Base-by-base conservation (phyloP, 2,113 vertebrate genomes). In the Hyaena hyaena region DNA sequence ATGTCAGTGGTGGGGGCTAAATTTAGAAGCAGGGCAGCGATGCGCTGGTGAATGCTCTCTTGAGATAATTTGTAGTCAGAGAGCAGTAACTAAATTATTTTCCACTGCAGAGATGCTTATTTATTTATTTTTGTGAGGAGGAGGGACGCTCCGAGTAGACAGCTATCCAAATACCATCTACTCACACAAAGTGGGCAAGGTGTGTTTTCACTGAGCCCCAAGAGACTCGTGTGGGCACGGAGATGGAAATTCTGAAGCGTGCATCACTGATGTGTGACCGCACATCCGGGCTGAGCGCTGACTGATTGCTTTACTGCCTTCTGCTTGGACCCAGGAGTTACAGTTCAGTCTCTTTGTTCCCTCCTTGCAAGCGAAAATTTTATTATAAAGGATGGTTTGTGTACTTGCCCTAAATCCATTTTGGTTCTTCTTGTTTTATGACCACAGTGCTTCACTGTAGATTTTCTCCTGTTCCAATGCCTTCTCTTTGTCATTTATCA, bases 401-500 rank as follows among this genome's bases (percentile, higher is more conserved):
- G 91, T 95, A 50, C 84, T 93, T 95, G 88, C n/a, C 83, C 87
- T 81, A 82, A 90, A 90, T 95, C 73, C 86, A 96, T 97, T 95
- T 93, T 90, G 71, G 97, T 97, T 88, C 33, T 94, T 92, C 92
- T 97, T 97, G 77, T 97, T 81, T 95, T 98, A 95, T 93, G 94
- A 85, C 69, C 2, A 2, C 35, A 86, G 92, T 88, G 76, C 95
- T 97, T 21, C 53, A 77, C 91, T 39, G 87, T 77, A 94, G 93
- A 53, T 95, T 96, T 97, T 96, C 82, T 93, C 66, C n/a, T 80
- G 95, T 96, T 82, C 85, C 26, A 39, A 61, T 95, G 88, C 58
- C 87, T 96, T 93, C 48, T 55, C 87, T 95, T 89, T 96, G 96
- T 97, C 83, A 95, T 98, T 96, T 92, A 97, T 97, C 93, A 96